Percentiles rank a stretch among this genome's conserved stretches.
phyloP scores from a whole-genome alignment of 2,113 vertebrate species.

The Prolemur simus region DNA sequence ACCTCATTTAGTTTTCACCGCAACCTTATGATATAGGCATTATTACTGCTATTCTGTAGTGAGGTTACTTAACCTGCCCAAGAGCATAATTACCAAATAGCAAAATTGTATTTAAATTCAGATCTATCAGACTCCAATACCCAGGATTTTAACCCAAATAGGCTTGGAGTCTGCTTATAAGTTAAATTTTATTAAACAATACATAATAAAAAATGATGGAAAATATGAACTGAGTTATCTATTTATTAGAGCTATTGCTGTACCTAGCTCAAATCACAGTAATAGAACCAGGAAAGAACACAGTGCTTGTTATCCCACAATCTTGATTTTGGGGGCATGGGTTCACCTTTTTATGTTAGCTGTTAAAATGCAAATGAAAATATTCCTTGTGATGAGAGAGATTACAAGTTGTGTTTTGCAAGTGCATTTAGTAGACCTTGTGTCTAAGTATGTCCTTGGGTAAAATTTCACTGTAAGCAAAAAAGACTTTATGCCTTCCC shows the following conservation, averaged over 20 bases:
- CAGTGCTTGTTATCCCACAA: not conserved
- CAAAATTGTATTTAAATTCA: not conserved
- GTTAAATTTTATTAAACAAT: not conserved
- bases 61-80: not conserved
- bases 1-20: slow-evolving; percentile 8
- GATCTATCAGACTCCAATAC: not conserved
- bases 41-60: not conserved
- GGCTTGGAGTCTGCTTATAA: not conserved
- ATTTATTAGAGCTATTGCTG: not conserved
- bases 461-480: not conserved
- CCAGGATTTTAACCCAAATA: not conserved
- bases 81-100: not conserved
- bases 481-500: not conserved
- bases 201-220: not conserved
- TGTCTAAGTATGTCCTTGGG: not conserved
- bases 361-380: slow-evolving; percentile 29
- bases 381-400: not conserved
- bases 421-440: not conserved
- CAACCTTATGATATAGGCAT: not conserved
- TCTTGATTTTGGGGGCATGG: not conserved
- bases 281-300: not conserved
- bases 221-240: not conserved
- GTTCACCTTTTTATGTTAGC: not conserved
- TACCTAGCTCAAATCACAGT: not conserved
- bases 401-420: not conserved